phyloP scores from a whole-genome alignment of 2,797 vertebrate species.

The Danionella dracula region DNA sequence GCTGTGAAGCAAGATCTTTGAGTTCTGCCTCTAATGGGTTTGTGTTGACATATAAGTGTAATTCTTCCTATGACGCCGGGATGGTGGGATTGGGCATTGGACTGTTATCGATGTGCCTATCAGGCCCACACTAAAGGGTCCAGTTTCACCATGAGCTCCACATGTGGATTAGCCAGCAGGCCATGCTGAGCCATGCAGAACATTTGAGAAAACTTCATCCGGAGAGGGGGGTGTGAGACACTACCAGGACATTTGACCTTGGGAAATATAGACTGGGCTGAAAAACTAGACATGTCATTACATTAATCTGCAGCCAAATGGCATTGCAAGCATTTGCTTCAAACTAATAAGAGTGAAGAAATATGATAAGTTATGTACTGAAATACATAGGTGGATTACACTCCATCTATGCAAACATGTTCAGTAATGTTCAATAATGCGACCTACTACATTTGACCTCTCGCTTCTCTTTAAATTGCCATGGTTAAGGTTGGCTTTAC shows the following conservation, averaged over 20 bases:
- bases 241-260: slow-evolving; percentile 76
- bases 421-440: background rate
- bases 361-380: background rate
- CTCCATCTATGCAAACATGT: background rate
- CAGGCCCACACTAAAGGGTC: slow-evolving; percentile 84
- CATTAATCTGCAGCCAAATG: slow-evolving; percentile 64
- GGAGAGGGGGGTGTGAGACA: slow-evolving; percentile 51
- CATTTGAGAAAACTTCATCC: slow-evolving; percentile 93
- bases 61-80: slow-evolving; percentile 80
- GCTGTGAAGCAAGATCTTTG: slow-evolving; percentile 6
- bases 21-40: slow-evolving; percentile 79
- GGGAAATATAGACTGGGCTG: slow-evolving; percentile 72
- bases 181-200: slow-evolving; percentile 78
- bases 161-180: slow-evolving; percentile 89
- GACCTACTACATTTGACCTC: background rate
- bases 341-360: slow-evolving; percentile 31
- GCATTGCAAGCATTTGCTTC: slow-evolving; percentile 33
- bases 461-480: background rate
- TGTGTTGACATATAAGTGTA: slow-evolving; percentile 88
- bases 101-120: slow-evolving; percentile 90
- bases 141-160: slow-evolving; percentile 77
- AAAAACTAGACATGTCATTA: slow-evolving; percentile 78
- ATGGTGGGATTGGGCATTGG: slow-evolving; percentile 79
- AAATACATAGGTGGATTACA: background rate
- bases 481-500: slow-evolving; percentile 64